A percentile compares a stretch with the other conserved stretches of the same genome.
These are phyloP conservation scores for Thamnaconus septentrionalis DNA, from an alignment of 2,113 vertebrate species.

Conservation along the genomic window DNA sequence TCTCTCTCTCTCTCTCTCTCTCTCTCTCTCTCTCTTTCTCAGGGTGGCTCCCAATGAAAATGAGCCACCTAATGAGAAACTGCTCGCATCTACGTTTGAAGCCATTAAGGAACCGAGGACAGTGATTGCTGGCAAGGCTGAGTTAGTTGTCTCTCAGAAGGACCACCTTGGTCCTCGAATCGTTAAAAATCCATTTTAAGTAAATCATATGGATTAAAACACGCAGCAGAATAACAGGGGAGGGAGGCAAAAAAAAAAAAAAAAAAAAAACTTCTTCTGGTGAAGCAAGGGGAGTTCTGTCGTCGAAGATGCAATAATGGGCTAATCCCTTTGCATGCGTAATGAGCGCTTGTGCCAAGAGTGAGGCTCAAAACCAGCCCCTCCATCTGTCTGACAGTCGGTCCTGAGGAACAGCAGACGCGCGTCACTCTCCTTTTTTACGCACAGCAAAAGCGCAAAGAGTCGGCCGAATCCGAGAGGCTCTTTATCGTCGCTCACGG, in stretches of 20 bases:
- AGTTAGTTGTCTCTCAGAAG: too few species aligned
- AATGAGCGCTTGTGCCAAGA: slow-evolving; percentile 30
- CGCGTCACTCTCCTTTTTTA: slow-evolving; percentile 30
- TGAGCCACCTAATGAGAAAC: background rate
- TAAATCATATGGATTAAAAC: too few species aligned
- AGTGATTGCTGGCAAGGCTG: background rate
- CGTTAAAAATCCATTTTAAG: too few species aligned
- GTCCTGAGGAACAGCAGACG: slow-evolving; percentile 13
- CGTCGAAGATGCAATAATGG: slow-evolving; percentile 21
- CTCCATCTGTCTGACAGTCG: slow-evolving; percentile 40
- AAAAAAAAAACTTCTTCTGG: too few species aligned
- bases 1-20: too few species aligned
- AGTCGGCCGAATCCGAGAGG: background rate
- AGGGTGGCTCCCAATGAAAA: background rate
- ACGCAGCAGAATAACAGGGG: too few species aligned
- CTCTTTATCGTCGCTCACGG: background rate
- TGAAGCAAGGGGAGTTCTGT: slow-evolving; percentile 12
- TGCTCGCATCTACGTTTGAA: background rate
- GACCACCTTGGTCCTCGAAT: too few species aligned
- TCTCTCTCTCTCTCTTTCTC: too few species aligned
- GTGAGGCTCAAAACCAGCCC: slow-evolving; percentile 36
- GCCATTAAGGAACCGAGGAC: too few species aligned
- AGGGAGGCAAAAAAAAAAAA: too few species aligned
- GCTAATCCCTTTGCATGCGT: slow-evolving; percentile 54
- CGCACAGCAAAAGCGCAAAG: slow-evolving; percentile 26